Evolutionary conservation across 2,797 vertebrate species (phyloP).

Genomic region (Eurystomus glaucurus): DNA sequence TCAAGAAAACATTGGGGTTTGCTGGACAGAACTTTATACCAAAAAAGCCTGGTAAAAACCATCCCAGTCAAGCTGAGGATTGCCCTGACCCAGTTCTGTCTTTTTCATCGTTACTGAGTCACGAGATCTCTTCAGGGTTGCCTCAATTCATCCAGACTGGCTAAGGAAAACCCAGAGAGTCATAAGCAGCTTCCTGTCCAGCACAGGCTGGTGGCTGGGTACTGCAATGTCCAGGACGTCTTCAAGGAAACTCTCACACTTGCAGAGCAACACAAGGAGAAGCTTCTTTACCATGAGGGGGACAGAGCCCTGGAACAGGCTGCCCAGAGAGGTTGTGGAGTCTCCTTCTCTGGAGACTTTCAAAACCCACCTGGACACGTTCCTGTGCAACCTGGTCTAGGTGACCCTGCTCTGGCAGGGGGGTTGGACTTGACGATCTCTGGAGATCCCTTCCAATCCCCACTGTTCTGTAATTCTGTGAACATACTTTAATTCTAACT

Average conservation of each 20-base stretch:
- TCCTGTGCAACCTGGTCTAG: no score
- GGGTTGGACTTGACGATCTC: no score
- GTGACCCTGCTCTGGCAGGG: no score
- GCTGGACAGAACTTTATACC: not conserved
- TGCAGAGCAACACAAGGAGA: not conserved
- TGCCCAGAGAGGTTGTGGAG: no score
- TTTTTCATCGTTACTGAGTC: not conserved
- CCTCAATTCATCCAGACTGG: not conserved
- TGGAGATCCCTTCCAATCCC: no score
- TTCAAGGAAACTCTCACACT: not conserved
- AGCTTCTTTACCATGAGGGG: not conserved
- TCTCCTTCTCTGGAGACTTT: no score
- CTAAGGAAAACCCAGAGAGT: not conserved
- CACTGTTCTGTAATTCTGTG: no score
- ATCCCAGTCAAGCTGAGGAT: not conserved
- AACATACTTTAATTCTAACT: not conserved
- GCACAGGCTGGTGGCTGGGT: not conserved
- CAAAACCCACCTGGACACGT: no score
- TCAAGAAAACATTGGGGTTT: not conserved
- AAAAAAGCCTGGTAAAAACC: not conserved
- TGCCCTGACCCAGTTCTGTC: not conserved
- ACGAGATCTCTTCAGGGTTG: not conserved
- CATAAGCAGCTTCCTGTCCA: not conserved
- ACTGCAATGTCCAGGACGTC: not conserved
- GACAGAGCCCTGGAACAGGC: no score